Conservation (phyloP, 1,140 invertebrate genomes). For the Drosophila tsacasi region DNA sequence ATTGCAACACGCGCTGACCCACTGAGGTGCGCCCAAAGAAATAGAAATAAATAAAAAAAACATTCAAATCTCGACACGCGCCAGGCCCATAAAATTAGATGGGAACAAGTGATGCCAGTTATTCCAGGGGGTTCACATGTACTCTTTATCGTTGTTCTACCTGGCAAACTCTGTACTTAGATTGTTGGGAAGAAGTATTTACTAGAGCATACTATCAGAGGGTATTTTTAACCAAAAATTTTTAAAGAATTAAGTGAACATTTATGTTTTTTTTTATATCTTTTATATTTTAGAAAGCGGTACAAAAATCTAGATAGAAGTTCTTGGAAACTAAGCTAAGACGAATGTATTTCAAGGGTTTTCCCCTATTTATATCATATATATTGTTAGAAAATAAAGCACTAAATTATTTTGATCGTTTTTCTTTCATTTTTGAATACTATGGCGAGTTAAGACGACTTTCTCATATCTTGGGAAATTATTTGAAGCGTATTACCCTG, state of each 20-base stretch:
- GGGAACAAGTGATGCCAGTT: constrained; percentile 1
- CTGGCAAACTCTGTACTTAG: not conserved
- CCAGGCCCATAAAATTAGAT: constrained; percentile 8
- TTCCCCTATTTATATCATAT: not conserved
- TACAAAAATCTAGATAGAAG: too few relatives aligned
- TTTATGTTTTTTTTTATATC: too few relatives aligned
- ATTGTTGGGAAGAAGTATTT: not conserved
- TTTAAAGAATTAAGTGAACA: too few relatives aligned
- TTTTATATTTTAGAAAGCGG: not conserved
- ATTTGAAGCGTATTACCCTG: too few relatives aligned
- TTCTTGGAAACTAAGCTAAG: too few relatives aligned
- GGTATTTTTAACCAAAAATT: not conserved
- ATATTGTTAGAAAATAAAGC: not conserved
- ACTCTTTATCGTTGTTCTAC: constrained; percentile 4
- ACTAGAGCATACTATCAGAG: not conserved
- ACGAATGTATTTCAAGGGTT: too few relatives aligned
- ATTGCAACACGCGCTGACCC: constrained; percentile 42
- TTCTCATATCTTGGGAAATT: too few relatives aligned
- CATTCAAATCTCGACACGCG: constrained; percentile 36
- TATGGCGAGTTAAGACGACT: too few relatives aligned
- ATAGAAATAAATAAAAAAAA: not conserved
- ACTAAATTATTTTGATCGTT: not conserved
- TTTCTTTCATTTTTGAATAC: too few relatives aligned
- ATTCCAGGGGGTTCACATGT: not conserved
- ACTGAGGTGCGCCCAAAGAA: constrained; percentile 11